Evolutionary conservation across 2,113 vertebrate species (phyloP), one percentile per base, ranked within the genome.

Genomic region (Paramisgurnus dabryanus): DNA sequence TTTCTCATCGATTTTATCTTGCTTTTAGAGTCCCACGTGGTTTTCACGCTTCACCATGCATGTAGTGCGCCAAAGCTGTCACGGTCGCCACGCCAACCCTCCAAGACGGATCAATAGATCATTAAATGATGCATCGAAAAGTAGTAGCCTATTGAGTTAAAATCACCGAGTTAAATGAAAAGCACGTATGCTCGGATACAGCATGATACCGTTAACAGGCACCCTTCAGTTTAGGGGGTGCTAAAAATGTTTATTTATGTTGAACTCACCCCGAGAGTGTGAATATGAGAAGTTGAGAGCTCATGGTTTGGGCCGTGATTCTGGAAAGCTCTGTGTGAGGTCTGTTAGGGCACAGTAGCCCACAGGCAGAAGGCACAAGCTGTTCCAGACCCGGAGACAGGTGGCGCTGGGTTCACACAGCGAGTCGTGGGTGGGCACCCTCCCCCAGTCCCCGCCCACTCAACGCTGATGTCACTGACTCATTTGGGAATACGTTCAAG

Each of bases 371-470:
- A 84, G 80, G 82, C 82, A 84, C 67, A 78, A 81, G 80, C 85
- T 86, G 78, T 79, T 82, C 83, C 91, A 92, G 88, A 89, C 87
- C 81, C 87, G 84, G 85, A 83, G 66, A 91, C 93, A 94, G 91
- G 91, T 93, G 92, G 92, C 82, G 76, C 85, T 85, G 85, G 87
- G 88, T 89, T 90, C 86, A 89, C 87, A 66, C 90, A 90, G 90
- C 87, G 85, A 53, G 85, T 50, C 82, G 90, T 92, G 91, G 90
- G 92, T 91, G 90, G 87, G 79, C 58, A 84, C 81, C 75, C 84
- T 82, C 87, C 86, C 89, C 82, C 80, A 86, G 58, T 67, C 83
- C 85, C 82, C 80, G 8, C 53, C 66, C 83, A n/a, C 61, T 78
- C 85, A 84, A 79, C 39, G 50, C 69, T 70, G 82, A 43, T 82